phyloP scores from a whole-genome alignment of 1,140 invertebrate species.

The Drosophila ficusphila region DNA sequence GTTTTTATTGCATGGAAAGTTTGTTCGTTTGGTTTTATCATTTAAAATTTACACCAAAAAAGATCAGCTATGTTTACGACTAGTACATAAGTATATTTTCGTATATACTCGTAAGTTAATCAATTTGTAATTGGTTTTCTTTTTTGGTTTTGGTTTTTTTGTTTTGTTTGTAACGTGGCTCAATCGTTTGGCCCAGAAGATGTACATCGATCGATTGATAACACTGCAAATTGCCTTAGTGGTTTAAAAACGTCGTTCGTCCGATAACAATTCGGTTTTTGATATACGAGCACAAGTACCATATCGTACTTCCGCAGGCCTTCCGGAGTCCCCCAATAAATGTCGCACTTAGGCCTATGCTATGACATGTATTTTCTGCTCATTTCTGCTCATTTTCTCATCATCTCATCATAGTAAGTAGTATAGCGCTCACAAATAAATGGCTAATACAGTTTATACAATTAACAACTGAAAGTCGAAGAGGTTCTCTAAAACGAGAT shows the following conservation, averaged over 20 bases:
- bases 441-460: slow-evolving; percentile 34
- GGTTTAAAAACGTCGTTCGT: slow-evolving; percentile 14
- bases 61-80: slow-evolving; percentile 68
- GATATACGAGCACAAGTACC: too few species aligned
- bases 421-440: slow-evolving; percentile 13
- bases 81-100: slow-evolving; percentile 54
- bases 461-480: slow-evolving; percentile 28
- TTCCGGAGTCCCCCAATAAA: slow-evolving; percentile 11
- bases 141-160: too few species aligned
- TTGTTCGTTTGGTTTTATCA: slow-evolving; percentile 38
- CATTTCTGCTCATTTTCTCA: slow-evolving; percentile 5
- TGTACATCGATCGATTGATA: slow-evolving; percentile 43
- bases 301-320: neutral
- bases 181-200: slow-evolving; percentile 20
- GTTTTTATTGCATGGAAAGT: slow-evolving; percentile 54
- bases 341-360: slow-evolving; percentile 48
- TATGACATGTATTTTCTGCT: slow-evolving; percentile 69
- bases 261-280: slow-evolving; percentile 57
- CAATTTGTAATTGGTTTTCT: slow-evolving; percentile 47
- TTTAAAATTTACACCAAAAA: slow-evolving; percentile 78
- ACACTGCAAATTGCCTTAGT: slow-evolving; percentile 45
- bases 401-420: slow-evolving; percentile 4
- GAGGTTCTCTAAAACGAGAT: slow-evolving; percentile 77
- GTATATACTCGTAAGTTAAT: slow-evolving; percentile 40
- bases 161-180: slow-evolving; percentile 21